phyloP scores from a whole-genome alignment of 2,797 vertebrate species.

The Linurgus olivaceus region DNA sequence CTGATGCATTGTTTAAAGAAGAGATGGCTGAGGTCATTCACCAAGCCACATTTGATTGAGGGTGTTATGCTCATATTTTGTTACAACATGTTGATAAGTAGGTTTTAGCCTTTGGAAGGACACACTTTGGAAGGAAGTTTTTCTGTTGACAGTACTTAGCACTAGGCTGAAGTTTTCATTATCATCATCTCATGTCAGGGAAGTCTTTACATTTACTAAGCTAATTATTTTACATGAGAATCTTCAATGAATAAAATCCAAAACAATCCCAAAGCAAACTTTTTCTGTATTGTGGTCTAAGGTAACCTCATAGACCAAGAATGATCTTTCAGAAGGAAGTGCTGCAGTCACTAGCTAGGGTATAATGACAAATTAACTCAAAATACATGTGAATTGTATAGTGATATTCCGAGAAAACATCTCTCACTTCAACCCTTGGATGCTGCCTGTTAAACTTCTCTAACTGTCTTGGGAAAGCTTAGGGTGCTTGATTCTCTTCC shows the following conservation, averaged over 20 bases:
- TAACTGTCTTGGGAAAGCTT: not conserved
- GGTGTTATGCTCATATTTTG: not conserved
- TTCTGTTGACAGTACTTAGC: not conserved
- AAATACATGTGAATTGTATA: not conserved
- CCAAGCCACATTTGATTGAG: accelerated
- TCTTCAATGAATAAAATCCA: not conserved
- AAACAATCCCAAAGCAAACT: accelerated
- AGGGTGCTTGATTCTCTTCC: not conserved
- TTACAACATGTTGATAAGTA: not conserved
- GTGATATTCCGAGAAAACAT: not conserved
- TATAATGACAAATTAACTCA: not conserved
- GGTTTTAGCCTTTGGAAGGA: not conserved
- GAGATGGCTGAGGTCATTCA: not conserved
- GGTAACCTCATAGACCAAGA: not conserved
- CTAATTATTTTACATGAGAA: not conserved
- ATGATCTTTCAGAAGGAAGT: not conserved
- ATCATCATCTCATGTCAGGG: not conserved
- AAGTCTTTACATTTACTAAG: not conserved
- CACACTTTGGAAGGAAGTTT: not conserved
- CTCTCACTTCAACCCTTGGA: not conserved
- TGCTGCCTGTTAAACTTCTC: not conserved
- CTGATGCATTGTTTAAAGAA: not conserved
- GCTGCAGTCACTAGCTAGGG: not conserved
- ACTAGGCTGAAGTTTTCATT: not conserved
- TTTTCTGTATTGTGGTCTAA: not conserved